A percentile compares a stretch with the other conserved stretches of the same genome.
phyloP scores from a whole-genome alignment of 2,797 vertebrate genomes.

The Micropoecilia bifurca region DNA sequence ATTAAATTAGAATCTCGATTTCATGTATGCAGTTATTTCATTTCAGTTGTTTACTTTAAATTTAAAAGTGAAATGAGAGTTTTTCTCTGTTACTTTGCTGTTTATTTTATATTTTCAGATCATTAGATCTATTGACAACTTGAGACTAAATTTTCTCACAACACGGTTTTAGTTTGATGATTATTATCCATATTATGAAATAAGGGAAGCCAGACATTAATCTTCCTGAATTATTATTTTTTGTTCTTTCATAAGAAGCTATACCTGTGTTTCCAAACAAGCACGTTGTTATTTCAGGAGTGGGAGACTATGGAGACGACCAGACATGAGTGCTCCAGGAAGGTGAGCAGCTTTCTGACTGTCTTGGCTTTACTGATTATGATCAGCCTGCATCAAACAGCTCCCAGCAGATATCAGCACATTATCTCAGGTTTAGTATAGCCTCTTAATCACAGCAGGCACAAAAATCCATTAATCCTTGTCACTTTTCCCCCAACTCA shows the following conservation, averaged over 20 bases:
- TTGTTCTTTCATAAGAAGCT: too few relatives aligned
- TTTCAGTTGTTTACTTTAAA: not conserved
- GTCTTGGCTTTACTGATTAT: constrained; percentile 75
- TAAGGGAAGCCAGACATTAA: not conserved
- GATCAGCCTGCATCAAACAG: constrained; percentile 80
- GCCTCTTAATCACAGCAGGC: constrained; percentile 84
- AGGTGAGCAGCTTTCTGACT: constrained; percentile 61
- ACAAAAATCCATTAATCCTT: constrained; percentile 89
- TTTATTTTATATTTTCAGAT: not conserved
- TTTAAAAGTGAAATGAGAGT: not conserved
- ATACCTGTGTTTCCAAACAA: constrained; percentile 14
- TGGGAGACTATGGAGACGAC: constrained; percentile 19
- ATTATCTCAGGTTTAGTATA: constrained; percentile 85
- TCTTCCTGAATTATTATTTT: not conserved
- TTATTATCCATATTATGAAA: not conserved
- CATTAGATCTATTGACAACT: not conserved
- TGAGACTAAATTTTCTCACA: not conserved
- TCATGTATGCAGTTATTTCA: not conserved
- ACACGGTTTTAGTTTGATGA: not conserved
- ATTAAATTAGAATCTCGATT: not conserved
- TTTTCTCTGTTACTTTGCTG: not conserved
- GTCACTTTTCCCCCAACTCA: constrained; percentile 82
- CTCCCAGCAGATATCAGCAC: constrained; percentile 88
- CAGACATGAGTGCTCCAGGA: constrained; percentile 57
- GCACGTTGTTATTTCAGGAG: constrained; percentile 2